Evolutionary conservation across 2,113 vertebrate species (phyloP).

Genomic region (Axis porcinus): DNA sequence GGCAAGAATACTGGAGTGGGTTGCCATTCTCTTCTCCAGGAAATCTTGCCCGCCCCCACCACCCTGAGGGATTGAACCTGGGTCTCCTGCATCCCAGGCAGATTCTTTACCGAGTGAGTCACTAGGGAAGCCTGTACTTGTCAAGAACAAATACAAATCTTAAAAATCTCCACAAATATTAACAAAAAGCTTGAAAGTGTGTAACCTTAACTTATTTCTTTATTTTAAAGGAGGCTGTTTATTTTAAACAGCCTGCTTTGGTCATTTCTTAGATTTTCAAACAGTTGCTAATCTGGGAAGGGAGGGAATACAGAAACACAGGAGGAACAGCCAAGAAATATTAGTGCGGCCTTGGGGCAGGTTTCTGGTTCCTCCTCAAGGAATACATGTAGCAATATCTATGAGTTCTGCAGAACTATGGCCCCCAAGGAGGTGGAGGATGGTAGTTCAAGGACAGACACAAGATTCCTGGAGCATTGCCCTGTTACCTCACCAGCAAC

Average conservation of each 20-base stretch:
- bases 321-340: background rate
- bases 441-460: background rate
- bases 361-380: background rate
- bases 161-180: background rate
- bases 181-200: background rate
- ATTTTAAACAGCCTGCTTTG: background rate
- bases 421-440: background rate
- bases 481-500: background rate
- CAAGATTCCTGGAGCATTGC: background rate
- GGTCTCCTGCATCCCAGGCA: background rate
- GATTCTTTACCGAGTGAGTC: background rate
- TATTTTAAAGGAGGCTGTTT: background rate
- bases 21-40: background rate
- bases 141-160: background rate
- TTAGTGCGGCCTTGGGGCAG: background rate
- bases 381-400: background rate
- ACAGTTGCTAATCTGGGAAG: background rate
- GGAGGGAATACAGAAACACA: background rate
- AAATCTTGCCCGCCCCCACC: background rate
- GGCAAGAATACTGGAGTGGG: background rate
- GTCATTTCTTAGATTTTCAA: background rate
- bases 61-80: background rate
- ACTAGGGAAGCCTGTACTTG: background rate
- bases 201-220: background rate
- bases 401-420: background rate